phyloP scores from a whole-genome alignment of 2,888 invertebrate genomes.

The Drosophila pegasa region DNA sequence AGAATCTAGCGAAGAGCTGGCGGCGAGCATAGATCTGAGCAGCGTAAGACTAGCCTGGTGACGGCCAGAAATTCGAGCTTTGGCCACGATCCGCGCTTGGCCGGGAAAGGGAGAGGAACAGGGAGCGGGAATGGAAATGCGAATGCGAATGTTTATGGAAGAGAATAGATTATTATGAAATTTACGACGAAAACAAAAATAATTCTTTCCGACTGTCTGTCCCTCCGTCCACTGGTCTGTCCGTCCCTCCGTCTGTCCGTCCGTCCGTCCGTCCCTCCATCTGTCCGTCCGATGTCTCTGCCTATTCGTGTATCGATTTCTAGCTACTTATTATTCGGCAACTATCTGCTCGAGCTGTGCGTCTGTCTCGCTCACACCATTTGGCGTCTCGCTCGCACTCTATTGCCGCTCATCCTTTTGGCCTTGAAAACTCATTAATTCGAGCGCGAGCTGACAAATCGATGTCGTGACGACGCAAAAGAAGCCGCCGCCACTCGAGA shows the following conservation, averaged over 20 bases:
- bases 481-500: constrained; percentile 50
- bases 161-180: constrained; percentile 66
- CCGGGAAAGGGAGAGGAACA: background rate
- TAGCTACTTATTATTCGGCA: constrained; percentile 34
- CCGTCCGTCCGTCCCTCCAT: background rate
- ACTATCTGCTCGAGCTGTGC: constrained; percentile 1
- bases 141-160: constrained; percentile 27
- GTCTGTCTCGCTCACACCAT: constrained; percentile 1
- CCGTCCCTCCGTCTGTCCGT: background rate
- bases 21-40: constrained; percentile 8
- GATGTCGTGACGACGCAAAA: constrained; percentile 32
- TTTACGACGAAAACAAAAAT: constrained; percentile 69
- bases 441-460: constrained; percentile 47
- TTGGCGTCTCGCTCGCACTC: constrained; percentile 15
- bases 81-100: constrained; percentile 18
- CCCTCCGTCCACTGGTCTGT: background rate
- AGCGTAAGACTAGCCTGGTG: constrained; percentile 6
- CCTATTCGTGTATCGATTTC: constrained; percentile 20
- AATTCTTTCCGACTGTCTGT: constrained; percentile 50
- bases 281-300: no score
- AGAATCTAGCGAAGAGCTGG: constrained; percentile 28
- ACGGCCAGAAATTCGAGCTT: constrained; percentile 7
- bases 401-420: constrained; percentile 49
- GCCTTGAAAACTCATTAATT: constrained; percentile 72
- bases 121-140: constrained; percentile 31